Base-by-base conservation (phyloP, 2,113 vertebrate species). In the Prunella fulvescens region DNA sequence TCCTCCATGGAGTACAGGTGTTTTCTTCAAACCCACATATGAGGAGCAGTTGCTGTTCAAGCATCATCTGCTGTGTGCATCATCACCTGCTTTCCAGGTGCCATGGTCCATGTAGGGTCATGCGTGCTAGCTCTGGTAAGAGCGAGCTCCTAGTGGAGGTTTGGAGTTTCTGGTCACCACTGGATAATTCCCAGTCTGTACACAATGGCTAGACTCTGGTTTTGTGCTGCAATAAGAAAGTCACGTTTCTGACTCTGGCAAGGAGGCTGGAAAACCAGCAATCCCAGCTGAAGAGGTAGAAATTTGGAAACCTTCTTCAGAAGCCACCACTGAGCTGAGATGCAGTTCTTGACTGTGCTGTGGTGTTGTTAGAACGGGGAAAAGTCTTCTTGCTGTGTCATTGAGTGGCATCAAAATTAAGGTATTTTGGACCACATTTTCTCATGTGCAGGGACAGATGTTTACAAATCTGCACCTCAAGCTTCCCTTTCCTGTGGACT, bases 101-200 rank as follows among this genome's bases (percentile, higher is more conserved):
- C 22, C 6, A 4, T 3, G 23, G 53, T 23, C 3, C 0, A 0
- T 1, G 25, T 6, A 3, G 31, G 6, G 6, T 53, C 11, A 1
- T 23, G 3, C 0, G 0, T 12, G 66, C 19, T 42, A 31, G 2
- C 1, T 3, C 4, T 18, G 13, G 0, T 12, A 8, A 19, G 3
- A 7, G 0, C 1, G 29, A 62, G 50, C 29, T 84, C 19, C 22
- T 29, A 5, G 8, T 22, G 24, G 4, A 33, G 15, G 6, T 16
- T 45, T 11, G 23, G 51, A 12, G 33, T 69, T 73, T 51, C 11
- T 17, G 3, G 8, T 53, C 14, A 1, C 44, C 7, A 7, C 6
- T 76, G 62, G 2, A 0, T n/a, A 8, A 24, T 61, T 71, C 15
- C 22, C 19, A 24, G 20, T 45, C 44, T 31, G 22, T 11, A 14